Conservation (phyloP, 2,797 vertebrate genomes). For the Australoheros facetus region DNA sequence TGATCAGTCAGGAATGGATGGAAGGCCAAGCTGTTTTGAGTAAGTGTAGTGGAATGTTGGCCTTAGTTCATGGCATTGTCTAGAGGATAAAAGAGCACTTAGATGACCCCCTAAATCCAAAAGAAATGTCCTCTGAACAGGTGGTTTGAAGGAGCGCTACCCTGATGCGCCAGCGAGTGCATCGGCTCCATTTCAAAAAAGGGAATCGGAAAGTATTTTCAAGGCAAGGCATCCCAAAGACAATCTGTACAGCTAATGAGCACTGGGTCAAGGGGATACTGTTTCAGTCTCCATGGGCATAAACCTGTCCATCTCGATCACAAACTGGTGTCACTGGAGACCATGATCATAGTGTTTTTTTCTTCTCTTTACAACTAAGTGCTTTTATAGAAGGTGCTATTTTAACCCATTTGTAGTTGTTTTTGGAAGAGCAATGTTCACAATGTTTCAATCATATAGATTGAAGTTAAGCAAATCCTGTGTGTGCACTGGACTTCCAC, state of each 20-base stretch:
- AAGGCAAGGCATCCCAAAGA: neutral
- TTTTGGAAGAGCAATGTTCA: constrained; percentile 7
- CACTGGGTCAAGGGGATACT: neutral
- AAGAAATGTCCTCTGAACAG: constrained; percentile 3
- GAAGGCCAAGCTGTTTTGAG: neutral
- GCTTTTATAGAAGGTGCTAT: neutral
- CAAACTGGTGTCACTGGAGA: neutral
- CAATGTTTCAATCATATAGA: constrained; percentile 6
- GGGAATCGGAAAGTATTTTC: constrained; percentile 4
- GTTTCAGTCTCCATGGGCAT: neutral
- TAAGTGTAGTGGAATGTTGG: neutral
- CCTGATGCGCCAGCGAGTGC: neutral
- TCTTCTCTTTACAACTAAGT: neutral
- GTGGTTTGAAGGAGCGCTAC: neutral
- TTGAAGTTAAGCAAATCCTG: constrained; percentile 1
- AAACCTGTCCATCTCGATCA: neutral
- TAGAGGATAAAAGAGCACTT: constrained; percentile 9
- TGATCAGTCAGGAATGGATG: constrained; percentile 10
- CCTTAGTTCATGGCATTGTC: neutral
- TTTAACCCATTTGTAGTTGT: neutral
- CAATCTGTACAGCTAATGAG: neutral
- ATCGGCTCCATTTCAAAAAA: neutral
- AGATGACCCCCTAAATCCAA: neutral
- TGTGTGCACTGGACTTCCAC: neutral
- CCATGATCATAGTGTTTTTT: neutral